Evolutionary conservation across 2,797 vertebrate genomes (phyloP).

Genomic region (Buphagus erythrorhynchus): DNA sequence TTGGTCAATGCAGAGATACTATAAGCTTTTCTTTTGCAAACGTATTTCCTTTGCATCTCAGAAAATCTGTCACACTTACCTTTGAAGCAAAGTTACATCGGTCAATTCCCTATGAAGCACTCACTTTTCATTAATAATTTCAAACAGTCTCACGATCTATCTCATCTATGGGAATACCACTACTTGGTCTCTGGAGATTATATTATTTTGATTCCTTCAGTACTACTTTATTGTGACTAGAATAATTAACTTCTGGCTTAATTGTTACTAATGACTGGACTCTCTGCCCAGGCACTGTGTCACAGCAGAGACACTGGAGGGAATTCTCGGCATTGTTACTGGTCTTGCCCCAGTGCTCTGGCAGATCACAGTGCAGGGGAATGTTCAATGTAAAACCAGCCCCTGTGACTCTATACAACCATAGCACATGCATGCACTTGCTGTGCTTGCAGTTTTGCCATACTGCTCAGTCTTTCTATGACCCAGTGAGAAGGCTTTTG

Average conservation of each 20-base stretch:
- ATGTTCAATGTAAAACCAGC: background rate
- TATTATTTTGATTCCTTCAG: background rate
- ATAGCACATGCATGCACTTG: rapidly evolving
- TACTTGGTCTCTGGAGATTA: background rate
- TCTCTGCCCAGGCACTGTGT: background rate
- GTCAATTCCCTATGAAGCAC: background rate
- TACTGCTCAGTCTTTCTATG: background rate
- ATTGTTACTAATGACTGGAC: background rate
- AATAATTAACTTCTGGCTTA: background rate
- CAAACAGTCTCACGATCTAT: background rate
- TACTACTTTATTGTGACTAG: background rate
- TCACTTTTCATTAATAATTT: background rate
- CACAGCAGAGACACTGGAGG: background rate
- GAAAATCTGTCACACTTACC: background rate
- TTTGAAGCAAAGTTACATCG: background rate
- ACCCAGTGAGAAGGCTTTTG: background rate
- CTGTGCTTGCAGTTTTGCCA: background rate
- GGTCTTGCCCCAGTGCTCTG: background rate
- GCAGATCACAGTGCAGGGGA: background rate
- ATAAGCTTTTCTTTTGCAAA: background rate
- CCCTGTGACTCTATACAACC: background rate
- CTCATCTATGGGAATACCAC: background rate
- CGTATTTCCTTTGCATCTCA: background rate
- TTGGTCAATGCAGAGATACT: background rate
- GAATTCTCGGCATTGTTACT: background rate